These are phyloP conservation scores for Cotesia congregata DNA, from an alignment of 2,888 invertebrate species.

Conservation along the genomic window DNA sequence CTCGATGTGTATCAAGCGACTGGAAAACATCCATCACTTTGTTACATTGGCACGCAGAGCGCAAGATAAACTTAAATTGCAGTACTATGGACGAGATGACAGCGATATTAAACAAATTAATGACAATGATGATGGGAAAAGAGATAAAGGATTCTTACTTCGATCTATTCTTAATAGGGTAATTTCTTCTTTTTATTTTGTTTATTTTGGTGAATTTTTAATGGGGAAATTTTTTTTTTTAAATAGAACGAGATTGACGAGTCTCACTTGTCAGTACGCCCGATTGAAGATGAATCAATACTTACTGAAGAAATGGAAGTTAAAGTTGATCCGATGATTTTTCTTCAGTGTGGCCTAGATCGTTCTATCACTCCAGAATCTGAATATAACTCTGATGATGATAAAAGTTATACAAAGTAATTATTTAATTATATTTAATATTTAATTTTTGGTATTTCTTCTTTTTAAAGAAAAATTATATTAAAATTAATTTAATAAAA, in stretches of 20 bases:
- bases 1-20: slow-evolving; percentile 75
- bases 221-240: not conserved
- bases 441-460: too few species aligned
- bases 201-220: not conserved
- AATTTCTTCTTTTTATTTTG: not conserved
- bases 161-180: slow-evolving; percentile 29
- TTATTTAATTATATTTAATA: not conserved
- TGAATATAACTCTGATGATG: slow-evolving; percentile 63
- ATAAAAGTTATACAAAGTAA: slow-evolving; percentile 56
- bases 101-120: slow-evolving; percentile 8
- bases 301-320: slow-evolving; percentile 76
- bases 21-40: slow-evolving; percentile 79
- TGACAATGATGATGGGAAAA: slow-evolving; percentile 21
- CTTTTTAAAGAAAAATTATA: too few species aligned
- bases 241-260: not conserved
- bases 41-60: slow-evolving; percentile 77
- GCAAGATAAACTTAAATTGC: slow-evolving; percentile 74
- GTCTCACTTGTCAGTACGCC: not conserved
- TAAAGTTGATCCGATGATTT: slow-evolving; percentile 79
- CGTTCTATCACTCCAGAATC: slow-evolving; percentile 63
- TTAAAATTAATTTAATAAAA: too few species aligned
- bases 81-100: slow-evolving; percentile 44
- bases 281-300: slow-evolving; percentile 48
- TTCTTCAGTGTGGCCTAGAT: slow-evolving; percentile 75
- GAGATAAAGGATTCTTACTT: slow-evolving; percentile 11